Base-by-base conservation (phyloP, 2,113 vertebrate genomes). In the Chaetura pelagica region DNA sequence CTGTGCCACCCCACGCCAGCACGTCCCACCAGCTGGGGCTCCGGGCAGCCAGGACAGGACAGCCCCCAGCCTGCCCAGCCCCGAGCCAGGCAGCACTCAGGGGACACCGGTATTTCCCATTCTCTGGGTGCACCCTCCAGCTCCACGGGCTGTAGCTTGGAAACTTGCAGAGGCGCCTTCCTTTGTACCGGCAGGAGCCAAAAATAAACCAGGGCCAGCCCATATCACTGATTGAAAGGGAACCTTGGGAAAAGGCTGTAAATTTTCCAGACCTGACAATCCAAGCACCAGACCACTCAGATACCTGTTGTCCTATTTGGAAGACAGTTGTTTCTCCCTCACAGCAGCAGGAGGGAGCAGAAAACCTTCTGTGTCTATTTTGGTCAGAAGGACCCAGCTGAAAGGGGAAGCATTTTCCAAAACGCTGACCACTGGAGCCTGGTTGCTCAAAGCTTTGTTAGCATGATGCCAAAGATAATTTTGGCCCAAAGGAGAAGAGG, bases 51-150 rank as follows among this genome's bases (percentile, higher is more conserved):
- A 26, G 22, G 48, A 9, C 12, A 0, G 42, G 20, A 30, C 52
- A 55, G 76, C 48, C 63, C 11, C 9, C 34, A 66, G 61, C 57
- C 14, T 0, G 0, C 17, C 32, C 35, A 4, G 16, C 15, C 14
- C n/a, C 0, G 34, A 8, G 52, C 75, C 46, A 12, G 38, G 49
- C 79, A 57, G 78, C 0, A 0, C 48, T 5, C 27, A 0, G 1
- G 76, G 38, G 12, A 21, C 32, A 16, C 2, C 29, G n/a, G n/a
- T n/a, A n/a, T n/a, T n/a, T n/a, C n/a, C n/a, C n/a, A n/a, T n/a
- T n/a, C n/a, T n/a, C n/a, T n/a, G n/a, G n/a, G n/a, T n/a, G 40
- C 12, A 2, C 69, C 22, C 21, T 32, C 15, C 52, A 15, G 6
- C 72, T 34, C 9, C 76, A 23, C 1, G 3, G 54, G 51, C 76